phyloP scores from a whole-genome alignment of 2,888 invertebrate genomes.

The Caenorhabditis doughertyi region DNA sequence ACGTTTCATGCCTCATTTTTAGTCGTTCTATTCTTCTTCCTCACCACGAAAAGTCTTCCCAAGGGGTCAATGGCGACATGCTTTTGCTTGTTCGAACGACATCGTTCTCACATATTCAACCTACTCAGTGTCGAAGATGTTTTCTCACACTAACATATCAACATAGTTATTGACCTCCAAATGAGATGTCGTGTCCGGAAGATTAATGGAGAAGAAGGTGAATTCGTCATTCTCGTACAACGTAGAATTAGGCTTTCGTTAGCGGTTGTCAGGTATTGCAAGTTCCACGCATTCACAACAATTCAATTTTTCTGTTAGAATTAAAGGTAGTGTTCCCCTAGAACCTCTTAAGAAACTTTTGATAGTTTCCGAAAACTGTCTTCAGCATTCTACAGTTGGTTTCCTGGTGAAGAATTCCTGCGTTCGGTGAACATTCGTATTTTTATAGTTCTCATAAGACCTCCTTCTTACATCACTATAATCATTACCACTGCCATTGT shows the following conservation, averaged over 20 bases:
- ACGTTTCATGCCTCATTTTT: slow-evolving; percentile 13
- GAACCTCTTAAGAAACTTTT: not conserved
- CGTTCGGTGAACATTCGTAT: no score
- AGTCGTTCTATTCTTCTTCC: slow-evolving; percentile 6
- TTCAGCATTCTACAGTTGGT: no score
- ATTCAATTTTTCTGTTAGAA: no score
- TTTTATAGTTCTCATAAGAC: no score
- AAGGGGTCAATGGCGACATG: slow-evolving; percentile 46
- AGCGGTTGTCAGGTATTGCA: not conserved
- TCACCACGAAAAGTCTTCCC: slow-evolving; percentile 24
- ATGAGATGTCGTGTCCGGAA: slow-evolving; percentile 10
- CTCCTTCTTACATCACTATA: no score
- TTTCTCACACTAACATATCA: slow-evolving; percentile 26
- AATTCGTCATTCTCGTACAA: slow-evolving; percentile 7
- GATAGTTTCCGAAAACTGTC: slow-evolving; percentile 44
- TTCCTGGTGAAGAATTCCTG: no score
- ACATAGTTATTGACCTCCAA: slow-evolving; percentile 44
- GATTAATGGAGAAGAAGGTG: slow-evolving; percentile 20
- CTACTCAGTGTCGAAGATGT: slow-evolving; percentile 12
- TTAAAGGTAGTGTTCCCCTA: no score
- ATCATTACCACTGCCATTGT: not conserved
- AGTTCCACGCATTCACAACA: not conserved
- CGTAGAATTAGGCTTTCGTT: not conserved
- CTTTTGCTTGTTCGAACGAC: slow-evolving; percentile 39
- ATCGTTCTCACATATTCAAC: slow-evolving; percentile 6